Percentiles rank a stretch among this genome's conserved stretches.
These are phyloP conservation scores for Branchellion lobata DNA, from an alignment of 2,888 invertebrate genomes.

Conservation along the genomic window DNA sequence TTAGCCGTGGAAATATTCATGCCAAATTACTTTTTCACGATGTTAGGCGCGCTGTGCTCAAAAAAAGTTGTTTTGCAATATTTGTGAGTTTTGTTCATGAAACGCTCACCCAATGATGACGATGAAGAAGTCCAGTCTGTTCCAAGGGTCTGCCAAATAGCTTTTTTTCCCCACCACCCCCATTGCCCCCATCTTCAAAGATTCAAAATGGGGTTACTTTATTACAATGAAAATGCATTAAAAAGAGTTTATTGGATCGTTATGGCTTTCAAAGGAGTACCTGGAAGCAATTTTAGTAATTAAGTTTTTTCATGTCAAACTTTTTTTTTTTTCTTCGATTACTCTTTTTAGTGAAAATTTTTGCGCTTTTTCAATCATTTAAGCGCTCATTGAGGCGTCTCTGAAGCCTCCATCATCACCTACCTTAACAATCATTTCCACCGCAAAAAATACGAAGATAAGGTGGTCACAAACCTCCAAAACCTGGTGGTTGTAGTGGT, in stretches of 20 bases:
- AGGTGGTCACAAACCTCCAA: conserved; percentile 91
- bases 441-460: conserved; percentile 94
- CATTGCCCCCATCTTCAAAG: conserved; percentile 74
- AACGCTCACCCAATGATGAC: conserved; percentile 92
- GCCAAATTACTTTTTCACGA: too few relatives aligned
- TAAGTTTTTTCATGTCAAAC: background rate
- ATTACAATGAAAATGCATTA: too few relatives aligned
- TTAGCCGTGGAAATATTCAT: too few relatives aligned
- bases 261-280: too few relatives aligned
- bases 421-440: conserved; percentile 98
- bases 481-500: conserved; percentile 51
- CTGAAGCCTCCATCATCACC: too few relatives aligned
- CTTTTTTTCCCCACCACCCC: conserved; percentile 80
- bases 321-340: background rate
- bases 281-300: background rate
- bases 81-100: too few relatives aligned
- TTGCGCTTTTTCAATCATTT: too few relatives aligned
- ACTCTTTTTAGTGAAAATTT: too few relatives aligned
- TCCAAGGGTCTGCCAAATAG: conserved; percentile 97
- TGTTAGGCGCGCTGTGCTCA: too few relatives aligned
- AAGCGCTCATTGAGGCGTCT: too few relatives aligned
- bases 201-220: background rate
- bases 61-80: too few relatives aligned
- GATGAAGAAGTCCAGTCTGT: conserved; percentile 95
- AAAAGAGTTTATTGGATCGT: too few relatives aligned